A percentile compares a stretch with the other conserved stretches of the same genome.
Evolutionary conservation across 2,113 vertebrate genomes (phyloP).

Genomic region (Vidua macroura): DNA sequence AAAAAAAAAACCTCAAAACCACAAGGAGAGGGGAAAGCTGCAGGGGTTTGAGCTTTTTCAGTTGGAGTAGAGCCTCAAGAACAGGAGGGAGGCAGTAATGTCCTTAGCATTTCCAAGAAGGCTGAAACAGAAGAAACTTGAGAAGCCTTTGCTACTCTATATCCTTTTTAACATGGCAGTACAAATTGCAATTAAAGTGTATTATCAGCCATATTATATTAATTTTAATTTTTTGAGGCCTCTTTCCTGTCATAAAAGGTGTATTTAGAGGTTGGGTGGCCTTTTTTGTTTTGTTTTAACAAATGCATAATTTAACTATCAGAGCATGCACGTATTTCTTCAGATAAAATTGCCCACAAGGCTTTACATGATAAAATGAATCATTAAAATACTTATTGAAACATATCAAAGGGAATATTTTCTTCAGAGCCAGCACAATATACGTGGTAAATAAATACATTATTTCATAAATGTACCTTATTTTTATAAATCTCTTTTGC

Average conservation of each 20-base stretch:
- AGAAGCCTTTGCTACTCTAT: neutral
- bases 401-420: neutral
- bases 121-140: neutral
- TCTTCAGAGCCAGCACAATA: neutral
- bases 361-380: neutral
- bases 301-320: neutral
- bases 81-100: neutral
- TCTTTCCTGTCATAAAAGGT: neutral
- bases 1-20: neutral
- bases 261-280: neutral
- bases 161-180: neutral
- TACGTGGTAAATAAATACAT: neutral
- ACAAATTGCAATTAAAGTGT: neutral
- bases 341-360: neutral
- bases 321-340: neutral
- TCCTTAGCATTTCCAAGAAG: neutral
- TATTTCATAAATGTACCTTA: neutral
- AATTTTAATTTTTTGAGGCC: neutral
- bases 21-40: neutral
- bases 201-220: neutral
- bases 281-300: neutral
- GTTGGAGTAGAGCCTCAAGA: neutral
- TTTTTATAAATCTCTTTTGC: neutral
- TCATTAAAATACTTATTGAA: neutral
- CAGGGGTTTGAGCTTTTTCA: neutral